Evolutionary conservation across 2,113 vertebrate species (phyloP).

Genomic region (Clinocottus analis): DNA sequence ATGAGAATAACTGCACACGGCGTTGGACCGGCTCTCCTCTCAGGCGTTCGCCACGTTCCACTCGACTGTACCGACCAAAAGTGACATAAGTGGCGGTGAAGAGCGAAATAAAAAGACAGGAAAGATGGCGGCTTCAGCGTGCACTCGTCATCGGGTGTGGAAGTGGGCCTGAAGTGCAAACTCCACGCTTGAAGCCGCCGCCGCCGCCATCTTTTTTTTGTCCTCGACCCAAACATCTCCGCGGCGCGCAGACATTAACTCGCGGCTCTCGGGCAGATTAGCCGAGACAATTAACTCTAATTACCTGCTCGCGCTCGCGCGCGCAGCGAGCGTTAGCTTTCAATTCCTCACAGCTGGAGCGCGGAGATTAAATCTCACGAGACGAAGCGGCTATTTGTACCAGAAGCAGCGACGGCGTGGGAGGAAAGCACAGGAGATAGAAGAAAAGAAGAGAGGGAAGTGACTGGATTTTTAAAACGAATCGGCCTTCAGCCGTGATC

Average conservation of each 20-base stretch:
- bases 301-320: constrained; percentile 12
- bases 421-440: background rate
- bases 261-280: constrained; percentile 29
- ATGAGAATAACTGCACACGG: no score
- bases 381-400: background rate
- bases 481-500: constrained; percentile 3
- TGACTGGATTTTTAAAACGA: background rate
- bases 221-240: constrained; percentile 17
- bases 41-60: background rate
- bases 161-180: background rate
- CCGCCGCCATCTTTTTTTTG: no score
- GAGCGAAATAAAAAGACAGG: background rate
- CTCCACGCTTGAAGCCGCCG: background rate
- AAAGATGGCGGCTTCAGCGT: no score
- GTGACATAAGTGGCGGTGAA: background rate
- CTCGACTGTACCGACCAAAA: background rate
- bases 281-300: constrained; percentile 45
- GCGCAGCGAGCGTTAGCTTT: background rate
- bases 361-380: background rate
- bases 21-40: background rate
- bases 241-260: constrained; percentile 32
- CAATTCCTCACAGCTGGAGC: constrained; percentile 5
- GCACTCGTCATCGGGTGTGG: no score
- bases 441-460: background rate
- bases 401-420: background rate